A percentile compares a stretch with the other conserved stretches of the same genome.
Evolutionary conservation across 2,888 invertebrate species (phyloP).

Genomic region (Acanthopleura granulata): DNA sequence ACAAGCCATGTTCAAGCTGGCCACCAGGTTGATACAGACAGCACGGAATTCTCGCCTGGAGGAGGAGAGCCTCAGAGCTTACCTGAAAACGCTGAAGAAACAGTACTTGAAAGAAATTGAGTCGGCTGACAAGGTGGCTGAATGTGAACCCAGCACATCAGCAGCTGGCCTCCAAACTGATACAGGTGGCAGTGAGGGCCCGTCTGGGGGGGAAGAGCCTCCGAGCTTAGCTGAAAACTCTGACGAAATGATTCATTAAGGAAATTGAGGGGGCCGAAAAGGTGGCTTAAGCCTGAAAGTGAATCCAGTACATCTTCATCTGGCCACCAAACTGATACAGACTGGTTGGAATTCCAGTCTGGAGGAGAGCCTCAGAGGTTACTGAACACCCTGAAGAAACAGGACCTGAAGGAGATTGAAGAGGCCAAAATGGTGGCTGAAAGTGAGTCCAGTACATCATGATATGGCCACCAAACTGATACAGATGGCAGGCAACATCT

Average conservation of each 20-base stretch:
- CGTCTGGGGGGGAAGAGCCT: slow-evolving; percentile 58
- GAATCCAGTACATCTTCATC: too few species aligned
- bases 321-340: slow-evolving; percentile 58
- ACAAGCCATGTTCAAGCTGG: slow-evolving; percentile 59
- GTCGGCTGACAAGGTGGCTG: background rate
- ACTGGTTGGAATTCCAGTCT: slow-evolving; percentile 60
- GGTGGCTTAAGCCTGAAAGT: too few species aligned
- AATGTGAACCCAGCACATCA: too few species aligned
- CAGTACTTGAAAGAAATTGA: slow-evolving; percentile 46
- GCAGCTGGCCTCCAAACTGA: slow-evolving; percentile 55
- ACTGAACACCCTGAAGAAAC: slow-evolving; percentile 51
- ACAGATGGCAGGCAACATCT: slow-evolving; percentile 61
- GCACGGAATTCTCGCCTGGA: slow-evolving; percentile 62
- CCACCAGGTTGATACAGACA: slow-evolving; percentile 56
- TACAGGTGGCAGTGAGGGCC: slow-evolving; percentile 62
- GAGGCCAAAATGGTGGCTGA: background rate
- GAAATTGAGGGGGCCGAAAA: slow-evolving; percentile 27
- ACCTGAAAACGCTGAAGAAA: slow-evolving; percentile 49
- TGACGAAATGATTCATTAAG: slow-evolving; percentile 48
- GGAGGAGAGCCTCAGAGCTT: slow-evolving; percentile 51
- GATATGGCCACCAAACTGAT: slow-evolving; percentile 56
- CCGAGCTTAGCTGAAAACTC: slow-evolving; percentile 47
- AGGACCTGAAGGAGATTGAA: slow-evolving; percentile 42
- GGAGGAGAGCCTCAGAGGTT: slow-evolving; percentile 55
- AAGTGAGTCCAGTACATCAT: too few species aligned